Conservation (phyloP, 2,888 invertebrate species). For the Mycogona germanica region DNA sequence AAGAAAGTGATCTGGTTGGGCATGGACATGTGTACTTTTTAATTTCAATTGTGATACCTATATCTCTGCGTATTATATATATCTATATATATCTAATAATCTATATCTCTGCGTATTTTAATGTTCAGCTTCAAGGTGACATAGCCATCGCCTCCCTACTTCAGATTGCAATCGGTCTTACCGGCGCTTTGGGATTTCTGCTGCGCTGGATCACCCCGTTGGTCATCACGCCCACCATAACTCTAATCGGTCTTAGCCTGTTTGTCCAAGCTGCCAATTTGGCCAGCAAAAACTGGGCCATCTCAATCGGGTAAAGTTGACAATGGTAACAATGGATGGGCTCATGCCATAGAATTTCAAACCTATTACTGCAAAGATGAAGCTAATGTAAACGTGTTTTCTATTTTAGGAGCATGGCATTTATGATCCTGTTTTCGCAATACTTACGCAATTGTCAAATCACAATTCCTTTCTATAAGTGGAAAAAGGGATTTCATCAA, state of each 20-base stretch:
- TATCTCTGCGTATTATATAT: no score
- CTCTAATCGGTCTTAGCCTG: constrained; percentile 66
- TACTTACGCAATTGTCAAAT: constrained; percentile 10
- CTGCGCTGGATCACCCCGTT: constrained; percentile 66
- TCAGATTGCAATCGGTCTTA: constrained; percentile 54
- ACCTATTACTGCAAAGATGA: no score
- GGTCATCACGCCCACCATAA: constrained; percentile 70
- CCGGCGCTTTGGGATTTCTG: constrained; percentile 59
- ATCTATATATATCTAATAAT: no score
- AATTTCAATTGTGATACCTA: no score
- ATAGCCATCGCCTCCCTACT: constrained; percentile 64
- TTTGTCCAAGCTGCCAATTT: constrained; percentile 67
- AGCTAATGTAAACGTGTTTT: not conserved
- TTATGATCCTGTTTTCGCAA: constrained; percentile 16
- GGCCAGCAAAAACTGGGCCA: constrained; percentile 74
- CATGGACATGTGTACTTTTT: no score
- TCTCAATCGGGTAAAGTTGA: constrained; percentile 52
- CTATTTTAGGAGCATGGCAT: constrained; percentile 3
- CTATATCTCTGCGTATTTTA: no score
- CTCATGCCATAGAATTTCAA: no score
- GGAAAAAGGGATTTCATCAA: constrained; percentile 1
- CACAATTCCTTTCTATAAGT: not conserved
- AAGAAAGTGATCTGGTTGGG: no score
- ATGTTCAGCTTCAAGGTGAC: constrained; percentile 52
- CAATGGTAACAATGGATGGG: no score